Percentiles rank a stretch among this genome's conserved stretches.
These are phyloP conservation scores for Ctena decussata DNA, from an alignment of 2,888 invertebrate genomes.

Conservation along the genomic window DNA sequence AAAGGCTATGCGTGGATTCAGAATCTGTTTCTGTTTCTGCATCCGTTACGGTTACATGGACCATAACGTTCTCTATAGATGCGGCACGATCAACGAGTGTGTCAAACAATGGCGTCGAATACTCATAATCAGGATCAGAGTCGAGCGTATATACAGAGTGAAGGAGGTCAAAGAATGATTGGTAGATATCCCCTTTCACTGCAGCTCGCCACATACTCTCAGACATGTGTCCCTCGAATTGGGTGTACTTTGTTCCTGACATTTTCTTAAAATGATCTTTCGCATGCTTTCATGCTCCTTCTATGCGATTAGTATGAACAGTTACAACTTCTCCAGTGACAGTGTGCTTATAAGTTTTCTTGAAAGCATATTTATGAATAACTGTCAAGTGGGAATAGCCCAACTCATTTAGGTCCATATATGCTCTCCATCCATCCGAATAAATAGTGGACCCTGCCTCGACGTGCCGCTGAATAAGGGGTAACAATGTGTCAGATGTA, in stretches of 20 bases:
- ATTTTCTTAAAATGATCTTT: slow-evolving; percentile 41
- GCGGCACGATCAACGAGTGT: background rate
- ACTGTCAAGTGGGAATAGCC: too few relatives aligned
- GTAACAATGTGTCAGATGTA: too few relatives aligned
- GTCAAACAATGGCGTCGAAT: background rate
- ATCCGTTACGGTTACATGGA: background rate
- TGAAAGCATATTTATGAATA: slow-evolving; percentile 17
- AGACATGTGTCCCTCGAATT: background rate
- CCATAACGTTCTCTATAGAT: background rate
- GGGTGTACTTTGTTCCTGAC: background rate
- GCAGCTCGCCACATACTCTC: background rate
- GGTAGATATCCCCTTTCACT: too few relatives aligned
- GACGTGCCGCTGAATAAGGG: too few relatives aligned
- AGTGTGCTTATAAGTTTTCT: slow-evolving; percentile 15
- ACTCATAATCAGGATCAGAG: background rate
- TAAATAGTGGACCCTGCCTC: too few relatives aligned
- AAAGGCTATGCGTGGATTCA: background rate
- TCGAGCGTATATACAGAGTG: background rate
- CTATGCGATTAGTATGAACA: slow-evolving; percentile 25
- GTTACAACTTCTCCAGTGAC: too few relatives aligned
- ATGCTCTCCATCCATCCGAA: too few relatives aligned
- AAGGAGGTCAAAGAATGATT: too few relatives aligned
- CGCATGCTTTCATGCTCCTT: slow-evolving; percentile 47
- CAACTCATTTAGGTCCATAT: too few relatives aligned
- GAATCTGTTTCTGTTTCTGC: background rate